Evolutionary conservation across 2,888 invertebrate species (phyloP).

Genomic region (Rhabditoides inermis): DNA sequence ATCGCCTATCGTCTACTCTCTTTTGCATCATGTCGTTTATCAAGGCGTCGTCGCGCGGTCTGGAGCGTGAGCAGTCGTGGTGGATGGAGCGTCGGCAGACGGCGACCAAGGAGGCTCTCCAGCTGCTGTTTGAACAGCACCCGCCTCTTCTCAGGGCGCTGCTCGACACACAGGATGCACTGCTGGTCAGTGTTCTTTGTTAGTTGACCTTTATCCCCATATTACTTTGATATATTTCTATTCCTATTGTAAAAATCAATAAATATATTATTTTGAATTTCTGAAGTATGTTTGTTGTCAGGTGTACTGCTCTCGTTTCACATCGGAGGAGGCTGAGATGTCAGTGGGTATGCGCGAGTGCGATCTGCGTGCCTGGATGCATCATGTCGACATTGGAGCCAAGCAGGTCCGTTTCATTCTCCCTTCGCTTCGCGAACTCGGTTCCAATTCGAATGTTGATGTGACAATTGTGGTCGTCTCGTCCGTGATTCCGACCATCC

Average conservation of each 20-base stretch:
- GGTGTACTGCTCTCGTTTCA: constrained; percentile 42
- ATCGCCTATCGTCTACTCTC: too few relatives aligned
- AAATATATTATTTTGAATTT: background rate
- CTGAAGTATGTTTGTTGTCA: constrained; percentile 2
- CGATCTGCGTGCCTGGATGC: constrained; percentile 39
- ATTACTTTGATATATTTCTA: background rate
- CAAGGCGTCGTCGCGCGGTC: constrained; percentile 8
- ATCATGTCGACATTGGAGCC: constrained; percentile 26
- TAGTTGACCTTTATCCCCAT: too few relatives aligned
- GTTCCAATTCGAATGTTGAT: too few relatives aligned
- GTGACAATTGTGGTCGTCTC: too few relatives aligned
- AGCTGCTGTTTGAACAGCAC: constrained; percentile 44
- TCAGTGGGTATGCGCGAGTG: constrained; percentile 48
- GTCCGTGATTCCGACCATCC: background rate
- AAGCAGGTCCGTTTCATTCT: too few relatives aligned
- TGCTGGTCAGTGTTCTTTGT: constrained; percentile 28
- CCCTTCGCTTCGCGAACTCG: background rate
- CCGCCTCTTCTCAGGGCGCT: constrained; percentile 41
- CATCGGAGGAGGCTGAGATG: constrained; percentile 43
- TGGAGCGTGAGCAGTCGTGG: constrained; percentile 31
- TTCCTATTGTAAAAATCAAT: background rate
- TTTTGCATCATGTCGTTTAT: background rate
- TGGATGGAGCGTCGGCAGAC: constrained; percentile 41
- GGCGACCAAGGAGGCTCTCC: constrained; percentile 38
- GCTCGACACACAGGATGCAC: constrained; percentile 45